These are phyloP conservation scores for Lethrus apterus DNA, from an alignment of 1,140 invertebrate genomes.

Conservation along the genomic window DNA sequence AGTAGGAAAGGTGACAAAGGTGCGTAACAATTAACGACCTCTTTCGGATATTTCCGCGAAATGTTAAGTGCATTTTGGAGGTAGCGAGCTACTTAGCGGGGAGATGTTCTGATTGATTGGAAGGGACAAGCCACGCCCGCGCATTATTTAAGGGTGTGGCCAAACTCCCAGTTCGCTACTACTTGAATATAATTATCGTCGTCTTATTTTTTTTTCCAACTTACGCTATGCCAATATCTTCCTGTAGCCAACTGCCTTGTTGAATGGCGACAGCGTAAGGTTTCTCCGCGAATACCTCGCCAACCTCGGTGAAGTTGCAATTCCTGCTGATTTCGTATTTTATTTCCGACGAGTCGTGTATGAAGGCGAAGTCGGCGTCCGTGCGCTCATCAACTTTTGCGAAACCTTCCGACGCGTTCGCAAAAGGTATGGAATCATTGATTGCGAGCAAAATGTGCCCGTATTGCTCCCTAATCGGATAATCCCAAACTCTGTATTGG, in stretches of 20 bases:
- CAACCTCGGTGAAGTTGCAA: conserved; percentile 80
- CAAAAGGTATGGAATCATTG: conserved; percentile 65
- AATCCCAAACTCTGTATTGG: conserved; percentile 85
- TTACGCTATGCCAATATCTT: conserved; percentile 68
- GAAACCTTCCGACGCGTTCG: conserved; percentile 63
- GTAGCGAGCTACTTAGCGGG: too few species aligned
- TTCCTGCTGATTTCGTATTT: conserved; percentile 75
- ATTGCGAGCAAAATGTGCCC: conserved; percentile 80
- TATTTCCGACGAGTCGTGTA: conserved; percentile 80
- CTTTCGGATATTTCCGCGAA: too few species aligned
- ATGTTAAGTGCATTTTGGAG: too few species aligned
- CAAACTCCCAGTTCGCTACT: too few species aligned
- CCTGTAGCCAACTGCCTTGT: conserved; percentile 72
- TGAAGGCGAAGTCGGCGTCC: conserved; percentile 80
- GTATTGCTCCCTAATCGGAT: conserved; percentile 85
- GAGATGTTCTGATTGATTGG: too few species aligned
- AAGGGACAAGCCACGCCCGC: too few species aligned
- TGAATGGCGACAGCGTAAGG: conserved; percentile 83
- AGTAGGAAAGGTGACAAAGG: too few species aligned
- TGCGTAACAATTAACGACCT: too few species aligned
- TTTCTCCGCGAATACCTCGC: conserved; percentile 81
- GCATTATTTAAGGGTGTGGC: too few species aligned
- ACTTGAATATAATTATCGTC: too few species aligned
- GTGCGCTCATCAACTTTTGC: conserved; percentile 62
- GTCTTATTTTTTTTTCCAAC: too few species aligned